phyloP scores from a whole-genome alignment of 2,113 vertebrate species.

The Trinectes maculatus region DNA sequence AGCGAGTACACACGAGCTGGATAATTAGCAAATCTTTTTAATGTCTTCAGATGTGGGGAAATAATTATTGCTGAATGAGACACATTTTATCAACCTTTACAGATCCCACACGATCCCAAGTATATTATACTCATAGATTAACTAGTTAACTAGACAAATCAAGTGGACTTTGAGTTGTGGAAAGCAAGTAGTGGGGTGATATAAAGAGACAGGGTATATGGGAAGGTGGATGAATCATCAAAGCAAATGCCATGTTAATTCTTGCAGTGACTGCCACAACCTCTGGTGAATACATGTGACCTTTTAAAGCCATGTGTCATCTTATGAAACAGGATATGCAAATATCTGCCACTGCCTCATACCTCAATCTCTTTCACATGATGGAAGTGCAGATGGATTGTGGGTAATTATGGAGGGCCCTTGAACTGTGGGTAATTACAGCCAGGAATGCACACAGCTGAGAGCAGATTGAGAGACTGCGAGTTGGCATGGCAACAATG shows the following conservation, averaged over 20 bases:
- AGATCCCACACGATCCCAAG: no score
- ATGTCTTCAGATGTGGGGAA: slow-evolving; percentile 2
- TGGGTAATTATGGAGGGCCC: slow-evolving; percentile 73
- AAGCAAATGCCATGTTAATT: slow-evolving; percentile 24
- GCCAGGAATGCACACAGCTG: slow-evolving; percentile 68
- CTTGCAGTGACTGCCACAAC: neutral
- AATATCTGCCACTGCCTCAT: slow-evolving; percentile 22
- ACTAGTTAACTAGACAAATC: no score
- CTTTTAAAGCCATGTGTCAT: slow-evolving; percentile 13
- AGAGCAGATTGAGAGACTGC: slow-evolving; percentile 48
- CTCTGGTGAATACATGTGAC: slow-evolving; percentile 4
- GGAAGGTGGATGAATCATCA: neutral
- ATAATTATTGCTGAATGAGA: slow-evolving; percentile 14
- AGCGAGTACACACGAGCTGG: neutral
- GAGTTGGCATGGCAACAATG: slow-evolving; percentile 75
- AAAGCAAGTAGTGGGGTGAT: neutral
- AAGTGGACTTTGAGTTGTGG: neutral
- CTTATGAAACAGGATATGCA: slow-evolving; percentile 38
- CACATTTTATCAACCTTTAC: neutral
- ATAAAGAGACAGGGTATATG: neutral
- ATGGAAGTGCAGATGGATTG: slow-evolving; percentile 62
- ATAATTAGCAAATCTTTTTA: slow-evolving; percentile 19
- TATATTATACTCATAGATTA: no score
- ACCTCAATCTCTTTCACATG: slow-evolving; percentile 25
- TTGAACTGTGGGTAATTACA: slow-evolving; percentile 74